Percentiles rank a stretch among this genome's conserved stretches.
phyloP scores from a whole-genome alignment of 1,140 invertebrate species.

The Papilio helenus region DNA sequence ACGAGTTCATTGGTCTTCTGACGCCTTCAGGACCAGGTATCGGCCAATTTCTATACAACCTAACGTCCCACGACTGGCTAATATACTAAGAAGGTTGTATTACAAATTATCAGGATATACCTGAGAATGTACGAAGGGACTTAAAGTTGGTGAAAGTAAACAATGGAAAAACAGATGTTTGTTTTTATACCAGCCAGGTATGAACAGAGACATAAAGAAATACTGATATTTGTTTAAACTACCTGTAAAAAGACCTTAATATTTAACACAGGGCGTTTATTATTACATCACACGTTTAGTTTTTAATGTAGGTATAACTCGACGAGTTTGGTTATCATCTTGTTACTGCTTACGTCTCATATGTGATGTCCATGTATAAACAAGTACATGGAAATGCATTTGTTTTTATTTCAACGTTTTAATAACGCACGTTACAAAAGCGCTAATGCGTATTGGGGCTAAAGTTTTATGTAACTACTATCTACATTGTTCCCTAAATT shows the following conservation, averaged over 20 bases:
- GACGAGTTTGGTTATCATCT: too few species aligned
- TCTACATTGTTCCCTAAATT: too few species aligned
- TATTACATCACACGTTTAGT: too few species aligned
- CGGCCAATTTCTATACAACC: conserved; percentile 39
- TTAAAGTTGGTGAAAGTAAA: background rate
- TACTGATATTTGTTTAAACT: background rate
- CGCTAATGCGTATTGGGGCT: too few species aligned
- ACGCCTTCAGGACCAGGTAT: conserved; percentile 31
- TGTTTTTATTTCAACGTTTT: too few species aligned
- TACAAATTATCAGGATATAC: background rate
- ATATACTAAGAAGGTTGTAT: background rate
- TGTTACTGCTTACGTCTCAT: too few species aligned
- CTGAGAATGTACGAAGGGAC: background rate
- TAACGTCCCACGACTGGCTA: conserved; percentile 1
- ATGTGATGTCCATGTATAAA: too few species aligned
- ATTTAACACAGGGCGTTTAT: too few species aligned
- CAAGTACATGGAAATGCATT: too few species aligned
- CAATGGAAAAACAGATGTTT: conserved; percentile 2
- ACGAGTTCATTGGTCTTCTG: conserved; percentile 65
- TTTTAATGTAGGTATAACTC: background rate
- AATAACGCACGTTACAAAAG: too few species aligned
- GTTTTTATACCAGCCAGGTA: conserved; percentile 8
- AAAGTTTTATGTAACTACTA: too few species aligned
- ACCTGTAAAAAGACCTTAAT: background rate
- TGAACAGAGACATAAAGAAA: background rate